A percentile compares a stretch with the other conserved stretches of the same genome.
These are phyloP conservation scores for Sebastes kiyomatsui DNA, from an alignment of 2,797 vertebrate species.

Conservation along the genomic window DNA sequence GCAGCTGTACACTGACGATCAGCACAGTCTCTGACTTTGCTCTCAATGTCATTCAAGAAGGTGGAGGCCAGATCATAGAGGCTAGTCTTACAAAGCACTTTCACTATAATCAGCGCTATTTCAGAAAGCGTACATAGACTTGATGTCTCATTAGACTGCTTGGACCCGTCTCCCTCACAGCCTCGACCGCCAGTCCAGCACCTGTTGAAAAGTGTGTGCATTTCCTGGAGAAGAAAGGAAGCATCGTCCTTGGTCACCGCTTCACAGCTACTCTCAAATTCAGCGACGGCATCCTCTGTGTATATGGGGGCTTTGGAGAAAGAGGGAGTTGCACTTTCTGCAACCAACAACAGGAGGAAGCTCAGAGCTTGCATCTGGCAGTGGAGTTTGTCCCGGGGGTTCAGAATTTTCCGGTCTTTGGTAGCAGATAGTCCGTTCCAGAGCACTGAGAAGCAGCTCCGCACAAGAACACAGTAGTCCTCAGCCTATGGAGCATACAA, in stretches of 20 bases:
- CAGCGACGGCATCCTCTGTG: constrained; percentile 68
- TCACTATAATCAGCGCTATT: constrained; percentile 77
- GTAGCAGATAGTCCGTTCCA: constrained; percentile 79
- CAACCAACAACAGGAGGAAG: constrained; percentile 87
- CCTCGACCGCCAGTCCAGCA: constrained; percentile 2
- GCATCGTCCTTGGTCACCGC: constrained; percentile 71
- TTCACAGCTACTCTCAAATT: constrained; percentile 73
- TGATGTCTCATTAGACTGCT: constrained; percentile 1
- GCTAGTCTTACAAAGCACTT: constrained; percentile 80
- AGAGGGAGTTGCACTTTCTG: constrained; percentile 21
- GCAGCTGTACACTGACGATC: constrained; percentile 46
- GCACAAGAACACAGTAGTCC: constrained; percentile 78
- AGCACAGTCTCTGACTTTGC: constrained; percentile 29
- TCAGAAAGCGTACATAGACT: constrained; percentile 74
- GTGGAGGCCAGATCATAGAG: constrained; percentile 62
- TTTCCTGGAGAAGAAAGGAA: constrained; percentile 74
- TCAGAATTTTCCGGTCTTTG: constrained; percentile 34
- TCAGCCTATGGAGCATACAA: constrained; percentile 60
- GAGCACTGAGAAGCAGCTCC: constrained; percentile 83
- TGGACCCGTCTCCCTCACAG: not conserved
- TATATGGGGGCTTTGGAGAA: constrained; percentile 66
- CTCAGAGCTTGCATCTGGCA: constrained; percentile 83
- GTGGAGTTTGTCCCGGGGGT: constrained; percentile 61
- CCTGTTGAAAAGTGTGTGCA: constrained; percentile 45
- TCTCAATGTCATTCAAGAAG: constrained; percentile 56